Percentiles rank a stretch among this genome's conserved stretches.
phyloP scores from a whole-genome alignment of 2,113 vertebrate genomes.

The Brachyhypopomus gauderio region DNA sequence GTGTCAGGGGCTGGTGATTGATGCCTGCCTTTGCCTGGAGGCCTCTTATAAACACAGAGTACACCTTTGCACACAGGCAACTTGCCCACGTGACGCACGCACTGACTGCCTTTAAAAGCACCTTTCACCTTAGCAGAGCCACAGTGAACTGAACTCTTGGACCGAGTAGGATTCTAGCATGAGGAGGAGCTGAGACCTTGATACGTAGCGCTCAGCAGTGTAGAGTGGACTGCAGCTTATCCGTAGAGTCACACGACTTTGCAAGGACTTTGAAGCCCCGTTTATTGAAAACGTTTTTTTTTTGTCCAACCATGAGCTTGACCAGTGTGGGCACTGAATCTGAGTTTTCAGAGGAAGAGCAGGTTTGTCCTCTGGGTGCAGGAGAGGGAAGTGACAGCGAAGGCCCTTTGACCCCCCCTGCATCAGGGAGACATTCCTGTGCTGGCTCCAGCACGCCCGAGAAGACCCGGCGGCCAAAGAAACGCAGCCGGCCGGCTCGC shows the following conservation, averaged over 20 bases:
- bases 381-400: conserved; percentile 62
- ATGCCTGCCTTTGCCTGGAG: conserved; percentile 54
- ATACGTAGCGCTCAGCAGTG: background rate
- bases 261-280: too few relatives aligned
- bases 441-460: conserved; percentile 53
- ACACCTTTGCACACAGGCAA: conserved; percentile 53
- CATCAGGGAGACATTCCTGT: conserved; percentile 57
- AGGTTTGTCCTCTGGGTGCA: conserved; percentile 56
- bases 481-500: conserved; percentile 80
- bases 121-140: conserved; percentile 53
- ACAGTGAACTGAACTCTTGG: conserved; percentile 33
- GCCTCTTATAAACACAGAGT: conserved; percentile 57
- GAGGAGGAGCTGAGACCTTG: conserved; percentile 5
- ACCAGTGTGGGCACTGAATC: conserved; percentile 64
- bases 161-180: conserved; percentile 15
- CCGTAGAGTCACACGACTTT: background rate
- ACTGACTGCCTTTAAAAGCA: conserved; percentile 56
- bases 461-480: conserved; percentile 68
- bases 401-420: conserved; percentile 51
- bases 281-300: background rate
- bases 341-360: conserved; percentile 73
- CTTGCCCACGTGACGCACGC: conserved; percentile 68
- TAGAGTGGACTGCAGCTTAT: background rate
- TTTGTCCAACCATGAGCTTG: conserved; percentile 14
- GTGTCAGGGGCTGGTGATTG: conserved; percentile 53